Evolutionary conservation across 37 sponge, comb jelly and placozoan species (phyloP).

Genomic region (Aphrocallistes beatrix): DNA sequence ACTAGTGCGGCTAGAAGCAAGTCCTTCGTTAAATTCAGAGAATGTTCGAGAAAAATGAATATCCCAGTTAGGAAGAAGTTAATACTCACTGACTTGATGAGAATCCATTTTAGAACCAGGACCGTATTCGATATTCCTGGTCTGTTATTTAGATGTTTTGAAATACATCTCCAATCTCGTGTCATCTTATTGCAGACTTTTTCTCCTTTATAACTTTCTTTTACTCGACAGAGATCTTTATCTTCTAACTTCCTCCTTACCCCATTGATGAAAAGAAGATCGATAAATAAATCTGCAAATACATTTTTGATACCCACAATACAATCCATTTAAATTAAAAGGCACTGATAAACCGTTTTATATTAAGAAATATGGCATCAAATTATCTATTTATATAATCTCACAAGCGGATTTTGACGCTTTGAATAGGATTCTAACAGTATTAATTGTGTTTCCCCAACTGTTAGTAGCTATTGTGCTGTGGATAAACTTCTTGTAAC

Average conservation of each 20-base stretch:
- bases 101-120: not conserved
- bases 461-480: not conserved
- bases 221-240: not conserved
- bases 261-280: not conserved
- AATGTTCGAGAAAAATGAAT: conserved; percentile 15
- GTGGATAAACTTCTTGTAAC: not conserved
- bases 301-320: not conserved
- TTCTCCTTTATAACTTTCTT: not conserved
- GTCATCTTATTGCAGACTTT: not conserved
- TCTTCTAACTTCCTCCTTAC: not conserved
- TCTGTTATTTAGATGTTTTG: not conserved
- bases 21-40: not conserved
- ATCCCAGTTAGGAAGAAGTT: conserved; percentile 9
- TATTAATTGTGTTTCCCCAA: not conserved
- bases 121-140: not conserved
- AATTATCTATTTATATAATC: no score
- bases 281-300: not conserved
- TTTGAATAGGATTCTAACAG: no score
- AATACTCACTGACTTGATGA: not conserved
- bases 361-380: no score
- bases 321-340: not conserved
- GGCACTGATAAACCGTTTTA: no score
- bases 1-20: not conserved
- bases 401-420: no score
- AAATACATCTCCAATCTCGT: not conserved